These are phyloP conservation scores for Mus caroli DNA, from an alignment of 2,797 vertebrate genomes.

Conservation along the genomic window DNA sequence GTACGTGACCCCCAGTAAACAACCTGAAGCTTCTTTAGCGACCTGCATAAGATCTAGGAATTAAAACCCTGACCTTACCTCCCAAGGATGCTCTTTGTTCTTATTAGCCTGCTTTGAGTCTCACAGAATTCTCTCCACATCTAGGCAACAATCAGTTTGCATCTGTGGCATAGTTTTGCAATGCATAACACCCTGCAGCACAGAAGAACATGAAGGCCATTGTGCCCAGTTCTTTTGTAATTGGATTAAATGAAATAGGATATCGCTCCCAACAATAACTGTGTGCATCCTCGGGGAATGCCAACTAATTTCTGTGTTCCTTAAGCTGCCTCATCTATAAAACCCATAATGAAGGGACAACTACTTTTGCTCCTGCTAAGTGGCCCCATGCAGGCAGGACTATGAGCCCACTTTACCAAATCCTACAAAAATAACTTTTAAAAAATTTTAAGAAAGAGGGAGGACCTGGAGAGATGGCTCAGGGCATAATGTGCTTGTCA, in stretches of 20 bases:
- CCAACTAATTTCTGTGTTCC: not conserved
- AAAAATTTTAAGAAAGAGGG: slow-evolving; percentile 30
- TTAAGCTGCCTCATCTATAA: slow-evolving; percentile 58
- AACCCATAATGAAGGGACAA: slow-evolving; percentile 15
- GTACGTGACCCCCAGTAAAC: not conserved
- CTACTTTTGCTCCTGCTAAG: slow-evolving; percentile 21
- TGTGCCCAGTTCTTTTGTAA: not conserved
- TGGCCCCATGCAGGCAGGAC: not conserved
- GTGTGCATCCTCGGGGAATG: not conserved
- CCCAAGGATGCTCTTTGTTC: not conserved
- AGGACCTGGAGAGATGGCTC: not conserved
- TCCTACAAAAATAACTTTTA: not conserved
- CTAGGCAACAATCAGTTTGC: not conserved
- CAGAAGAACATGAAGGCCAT: not conserved
- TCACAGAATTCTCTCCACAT: not conserved
- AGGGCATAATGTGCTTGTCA: not conserved
- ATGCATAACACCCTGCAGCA: not conserved
- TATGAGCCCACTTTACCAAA: not conserved
- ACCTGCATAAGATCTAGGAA: not conserved
- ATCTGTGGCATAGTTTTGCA: slow-evolving; percentile 46
- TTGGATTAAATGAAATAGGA: slow-evolving; percentile 54
- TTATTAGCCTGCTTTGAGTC: not conserved
- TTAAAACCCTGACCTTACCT: slow-evolving; percentile 27
- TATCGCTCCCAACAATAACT: slow-evolving; percentile 31
- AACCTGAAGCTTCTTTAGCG: not conserved